Evolutionary conservation across 92 coral and sea anemone species (phyloP), one percentile per base, ranked within the genome.

Genomic region (Ricordea florida): DNA sequence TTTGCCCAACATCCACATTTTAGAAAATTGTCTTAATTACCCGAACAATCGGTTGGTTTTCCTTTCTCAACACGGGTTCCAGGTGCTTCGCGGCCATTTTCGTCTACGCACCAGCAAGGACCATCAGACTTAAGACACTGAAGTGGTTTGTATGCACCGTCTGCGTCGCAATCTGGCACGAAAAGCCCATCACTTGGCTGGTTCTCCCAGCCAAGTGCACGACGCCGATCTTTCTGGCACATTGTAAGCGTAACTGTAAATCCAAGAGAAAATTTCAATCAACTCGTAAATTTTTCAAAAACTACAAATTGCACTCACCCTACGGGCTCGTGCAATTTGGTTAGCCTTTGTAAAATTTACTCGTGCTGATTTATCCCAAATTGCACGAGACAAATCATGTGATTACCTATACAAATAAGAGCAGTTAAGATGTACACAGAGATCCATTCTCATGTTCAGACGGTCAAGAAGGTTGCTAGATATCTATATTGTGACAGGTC

Each of bases 41-140:
- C 52, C 16, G 43, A 18, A 7, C 77, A 70, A 38, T 38, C 25
- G 1, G n/a, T 65, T 0, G 84, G 86, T 33, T 74, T 41, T 7
- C 90, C 93, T 4, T 16, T 46, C 21, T 68, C 73, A 27, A 51
- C 66, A 13, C 90, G 86, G 17, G 99, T 92, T 11, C 91, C 83
- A 30, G 76, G 79, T 43, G 87, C 37, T 83, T 92, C 97, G 27
- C 72, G 84, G 33, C 99, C 99, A 62, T 80, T 76, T 18, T 72
- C 35, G 41, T 86, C 87, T 20, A 93, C 86, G 52, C 99, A 96
- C 99, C 99, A 96, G 57, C 99, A 96, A 10, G 85, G 69, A 25
- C 92, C 83, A 20, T 73, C 66, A 2, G 64, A 10, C 11, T 66
- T 53, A 25, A 83, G 34, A 41, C 99, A 96, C 52, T 96, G 99